These are phyloP conservation scores for western clawed frog (Xenopus tropicalis) DNA, from an alignment of 2,113 vertebrate species.

Conservation along the genomic window UCB_Xtro_10.0 CM004443.2:41319501-41320000, in stretches of 20 bases:
- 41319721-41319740: conserved; percentile 30
- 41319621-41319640: too few species aligned
- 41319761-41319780: conserved; percentile 31
- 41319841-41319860: conserved; percentile 3
- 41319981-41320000: too few species aligned
- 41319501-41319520: too few species aligned
- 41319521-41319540: too few species aligned
- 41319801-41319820: not conserved
- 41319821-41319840: conserved; percentile 7
- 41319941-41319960: too few species aligned
- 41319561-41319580: too few species aligned
- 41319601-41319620: too few species aligned
- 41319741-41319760: conserved; percentile 28
- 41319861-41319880: conserved; percentile 13
- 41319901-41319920: not conserved
- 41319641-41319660: too few species aligned
- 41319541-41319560: too few species aligned
- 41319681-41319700: conserved; percentile 12
- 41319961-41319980: too few species aligned
- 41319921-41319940: too few species aligned
- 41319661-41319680: not conserved
- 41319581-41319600: too few species aligned
- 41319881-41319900: not conserved
- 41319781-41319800: conserved; percentile 16
- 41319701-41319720: conserved; percentile 24